Evolutionary conservation across 2,888 invertebrate species (phyloP).

Genomic region (Orchestes rusci): DNA sequence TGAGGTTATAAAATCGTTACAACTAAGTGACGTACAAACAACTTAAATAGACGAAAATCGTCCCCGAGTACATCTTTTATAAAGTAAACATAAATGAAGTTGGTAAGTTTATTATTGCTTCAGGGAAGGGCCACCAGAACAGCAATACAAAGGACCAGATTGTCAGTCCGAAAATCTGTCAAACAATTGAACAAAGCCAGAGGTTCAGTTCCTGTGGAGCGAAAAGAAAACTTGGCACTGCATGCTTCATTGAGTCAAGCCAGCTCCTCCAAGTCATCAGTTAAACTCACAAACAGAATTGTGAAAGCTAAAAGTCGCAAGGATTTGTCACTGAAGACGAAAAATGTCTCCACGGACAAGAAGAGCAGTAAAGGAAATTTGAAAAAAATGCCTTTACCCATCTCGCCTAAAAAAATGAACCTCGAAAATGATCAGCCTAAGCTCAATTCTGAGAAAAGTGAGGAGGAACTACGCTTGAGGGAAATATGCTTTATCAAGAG

Average conservation of each 20-base stretch:
- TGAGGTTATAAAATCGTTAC: conserved; percentile 18
- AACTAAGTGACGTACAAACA: too few species aligned
- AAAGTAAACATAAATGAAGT: conserved; percentile 18
- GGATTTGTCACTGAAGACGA: conserved; percentile 30
- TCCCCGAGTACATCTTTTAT: conserved; percentile 4
- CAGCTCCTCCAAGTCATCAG: conserved; percentile 32
- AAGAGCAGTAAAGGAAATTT: conserved; percentile 11
- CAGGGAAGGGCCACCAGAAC: conserved; percentile 36
- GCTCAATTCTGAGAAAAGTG: conserved; percentile 11
- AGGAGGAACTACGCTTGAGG: conserved; percentile 33
- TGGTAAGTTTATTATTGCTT: conserved; percentile 40
- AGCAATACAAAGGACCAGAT: conserved; percentile 29
- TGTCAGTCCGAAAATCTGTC: conserved; percentile 29
- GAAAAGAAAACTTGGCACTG: conserved; percentile 38
- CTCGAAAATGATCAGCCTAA: conserved; percentile 2
- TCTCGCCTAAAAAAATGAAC: conserved; percentile 11
- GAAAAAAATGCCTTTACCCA: conserved; percentile 14
- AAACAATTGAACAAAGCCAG: conserved; percentile 17
- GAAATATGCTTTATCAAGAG: conserved; percentile 41
- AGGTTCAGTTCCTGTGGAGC: conserved; percentile 33
- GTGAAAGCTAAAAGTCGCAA: conserved; percentile 31
- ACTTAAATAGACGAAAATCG: background rate
- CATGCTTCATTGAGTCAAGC: conserved; percentile 30
- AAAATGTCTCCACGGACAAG: conserved; percentile 23
- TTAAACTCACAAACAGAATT: conserved; percentile 30